Evolutionary conservation across 1,140 invertebrate species (phyloP), one percentile per base, ranked within the genome.

Genomic region (Periplaneta americana): DNA sequence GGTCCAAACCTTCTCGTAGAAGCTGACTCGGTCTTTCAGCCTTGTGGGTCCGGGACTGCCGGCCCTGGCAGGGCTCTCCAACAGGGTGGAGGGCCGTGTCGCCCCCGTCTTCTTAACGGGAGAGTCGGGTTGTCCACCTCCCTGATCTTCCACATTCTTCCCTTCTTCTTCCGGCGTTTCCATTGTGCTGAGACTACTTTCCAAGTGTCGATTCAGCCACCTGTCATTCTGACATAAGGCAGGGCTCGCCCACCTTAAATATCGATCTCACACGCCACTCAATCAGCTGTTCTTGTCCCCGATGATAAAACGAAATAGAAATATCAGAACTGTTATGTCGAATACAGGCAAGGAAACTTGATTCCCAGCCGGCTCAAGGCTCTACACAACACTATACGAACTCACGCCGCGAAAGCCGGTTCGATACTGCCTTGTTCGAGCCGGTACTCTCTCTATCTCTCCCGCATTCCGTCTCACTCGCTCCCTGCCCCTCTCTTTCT

Each of bases 1-100:
- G 33, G 91, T 90, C 93, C 93, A 95, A 32, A 95, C 90, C 87
- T 93, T 92, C 84, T 96, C 95, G 87, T 94, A 95, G 86, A 95
- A 95, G 79, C 89, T 92, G 80, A 96, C 94, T 84, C 92, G 91
- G 83, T 95, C 93, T 74, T 91, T 89, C 18, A 95, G 89, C 74
- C 92, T 88, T 86, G 87, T 88, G 87, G 88, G 89, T 89, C 88
- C 88, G 89, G 88, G 85, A 79, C 85, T 86, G 28, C 84, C 83
- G 22, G 85, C 15, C n/a, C 39, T 48, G 17, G 5, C 8, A 15
- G 48, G 2, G 13, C n/a, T n/a, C 28, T 66, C 48, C 22, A 28
- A 11, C 28, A 66, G 28, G 22, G 48, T 66, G 22, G 48, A n/a
- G 22, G 48, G 48, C 8, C 48, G 48, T 6, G 48, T 66, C 13